A percentile compares a stretch with the other conserved stretches of the same genome.
phyloP scores from a whole-genome alignment of 1,140 invertebrate species.

The Ruditapes philippinarum region DNA sequence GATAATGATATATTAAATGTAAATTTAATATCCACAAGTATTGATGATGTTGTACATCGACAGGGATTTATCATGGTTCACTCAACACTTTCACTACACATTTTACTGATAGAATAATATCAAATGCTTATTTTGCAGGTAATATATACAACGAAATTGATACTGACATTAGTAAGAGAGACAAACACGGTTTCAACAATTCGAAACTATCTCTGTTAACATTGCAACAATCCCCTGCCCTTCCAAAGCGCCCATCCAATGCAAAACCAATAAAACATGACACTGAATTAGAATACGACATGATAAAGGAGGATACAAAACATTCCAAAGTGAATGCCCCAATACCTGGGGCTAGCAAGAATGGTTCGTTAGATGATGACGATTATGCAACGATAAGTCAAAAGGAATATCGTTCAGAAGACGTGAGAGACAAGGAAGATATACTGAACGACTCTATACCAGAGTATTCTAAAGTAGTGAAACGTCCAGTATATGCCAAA shows the following conservation, averaged over 20 bases:
- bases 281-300: neutral
- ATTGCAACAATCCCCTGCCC: neutral
- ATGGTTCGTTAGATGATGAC: neutral
- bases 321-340: neutral
- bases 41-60: too few species aligned
- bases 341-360: neutral
- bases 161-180: neutral
- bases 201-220: neutral
- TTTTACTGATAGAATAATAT: too few species aligned
- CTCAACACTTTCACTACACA: too few species aligned
- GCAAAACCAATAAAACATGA: neutral
- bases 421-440: neutral
- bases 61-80: too few species aligned
- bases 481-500: neutral
- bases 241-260: neutral
- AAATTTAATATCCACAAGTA: too few species aligned
- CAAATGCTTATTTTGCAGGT: neutral
- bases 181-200: neutral
- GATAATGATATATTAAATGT: too few species aligned
- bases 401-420: neutral
- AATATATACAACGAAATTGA: slow-evolving; percentile 24
- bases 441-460: neutral
- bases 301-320: neutral
- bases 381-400: neutral
- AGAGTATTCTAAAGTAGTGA: neutral